Conservation (phyloP, 2,888 invertebrate genomes). For the Rugalucina vietnamica region DNA sequence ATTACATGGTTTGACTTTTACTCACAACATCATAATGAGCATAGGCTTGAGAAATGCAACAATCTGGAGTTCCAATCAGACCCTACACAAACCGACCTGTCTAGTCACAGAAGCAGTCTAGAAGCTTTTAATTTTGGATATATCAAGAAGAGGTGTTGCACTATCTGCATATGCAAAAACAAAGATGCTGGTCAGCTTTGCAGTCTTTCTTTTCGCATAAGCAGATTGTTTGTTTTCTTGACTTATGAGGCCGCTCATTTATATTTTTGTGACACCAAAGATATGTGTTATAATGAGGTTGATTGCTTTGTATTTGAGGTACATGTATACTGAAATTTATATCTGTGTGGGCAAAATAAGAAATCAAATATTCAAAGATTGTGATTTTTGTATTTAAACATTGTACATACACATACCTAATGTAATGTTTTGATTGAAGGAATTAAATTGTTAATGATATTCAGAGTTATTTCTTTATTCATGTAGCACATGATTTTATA, state of each 20-base stretch:
- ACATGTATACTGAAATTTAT: background rate
- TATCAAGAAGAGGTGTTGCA: background rate
- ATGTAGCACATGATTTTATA: too few relatives aligned
- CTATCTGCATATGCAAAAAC: background rate
- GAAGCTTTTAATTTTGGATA: background rate
- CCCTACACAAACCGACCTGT: background rate
- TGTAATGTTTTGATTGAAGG: background rate
- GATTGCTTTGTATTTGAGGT: background rate
- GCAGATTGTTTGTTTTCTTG: background rate
- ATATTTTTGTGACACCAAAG: background rate
- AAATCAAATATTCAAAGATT: conserved; percentile 1
- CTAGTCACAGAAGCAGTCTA: background rate
- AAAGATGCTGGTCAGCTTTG: background rate
- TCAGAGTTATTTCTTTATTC: background rate
- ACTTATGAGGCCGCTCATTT: background rate
- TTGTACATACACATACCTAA: background rate
- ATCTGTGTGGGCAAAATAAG: background rate
- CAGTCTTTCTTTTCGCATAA: background rate
- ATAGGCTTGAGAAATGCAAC: background rate
- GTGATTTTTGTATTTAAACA: background rate
- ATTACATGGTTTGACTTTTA: too few relatives aligned
- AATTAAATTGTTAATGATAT: background rate
- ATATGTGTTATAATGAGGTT: background rate
- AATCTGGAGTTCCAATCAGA: background rate
- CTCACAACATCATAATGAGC: too few relatives aligned